Conservation (phyloP, 2,113 vertebrate species). For the Ramphastos sulfuratus region DNA sequence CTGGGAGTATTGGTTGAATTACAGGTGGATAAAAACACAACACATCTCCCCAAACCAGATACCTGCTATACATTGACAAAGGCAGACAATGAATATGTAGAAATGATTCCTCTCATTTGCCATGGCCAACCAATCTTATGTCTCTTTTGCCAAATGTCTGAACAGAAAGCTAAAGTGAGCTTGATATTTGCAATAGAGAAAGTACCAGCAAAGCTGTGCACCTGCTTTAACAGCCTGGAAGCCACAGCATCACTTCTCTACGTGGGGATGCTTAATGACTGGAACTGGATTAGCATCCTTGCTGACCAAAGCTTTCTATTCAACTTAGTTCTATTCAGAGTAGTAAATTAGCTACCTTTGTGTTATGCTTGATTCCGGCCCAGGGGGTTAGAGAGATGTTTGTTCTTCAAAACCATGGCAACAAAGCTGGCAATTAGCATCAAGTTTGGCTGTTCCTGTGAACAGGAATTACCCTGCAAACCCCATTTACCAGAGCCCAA, state of each 20-base stretch:
- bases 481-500: neutral
- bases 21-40: neutral
- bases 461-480: neutral
- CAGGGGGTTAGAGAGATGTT: neutral
- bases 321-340: neutral
- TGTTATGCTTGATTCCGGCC: neutral
- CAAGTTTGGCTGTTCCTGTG: neutral
- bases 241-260: neutral
- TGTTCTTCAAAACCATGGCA: slow-evolving; percentile 26
- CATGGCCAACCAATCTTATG: neutral
- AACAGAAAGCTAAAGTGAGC: neutral
- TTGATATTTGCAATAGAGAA: neutral
- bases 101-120: neutral
- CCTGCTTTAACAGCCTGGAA: neutral
- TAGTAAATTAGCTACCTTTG: slow-evolving; percentile 6
- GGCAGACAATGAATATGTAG: neutral
- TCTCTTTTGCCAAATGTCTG: neutral
- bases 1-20: neutral
- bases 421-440: slow-evolving; percentile 11
- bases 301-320: slow-evolving; percentile 8
- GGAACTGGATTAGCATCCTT: slow-evolving; percentile 14
- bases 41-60: neutral
- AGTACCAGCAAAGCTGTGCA: neutral
- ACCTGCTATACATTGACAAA: neutral
- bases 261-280: neutral